phyloP scores from a whole-genome alignment of 2,113 vertebrate species.

The Eleginops maclovinus region DNA sequence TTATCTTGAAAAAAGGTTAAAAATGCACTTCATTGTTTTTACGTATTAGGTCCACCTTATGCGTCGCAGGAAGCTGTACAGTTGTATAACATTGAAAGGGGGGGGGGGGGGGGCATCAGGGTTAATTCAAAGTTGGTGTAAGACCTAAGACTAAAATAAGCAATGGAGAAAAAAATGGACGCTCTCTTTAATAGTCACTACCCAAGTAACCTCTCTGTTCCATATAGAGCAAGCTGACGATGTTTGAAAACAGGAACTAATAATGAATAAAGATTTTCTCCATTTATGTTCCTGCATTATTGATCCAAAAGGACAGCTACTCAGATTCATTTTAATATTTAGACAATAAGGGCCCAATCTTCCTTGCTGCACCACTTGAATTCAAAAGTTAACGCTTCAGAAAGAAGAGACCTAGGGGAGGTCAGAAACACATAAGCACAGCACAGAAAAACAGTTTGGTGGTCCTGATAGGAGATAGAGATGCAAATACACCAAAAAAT shows the following conservation, averaged over 20 bases:
- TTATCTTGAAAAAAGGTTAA: neutral
- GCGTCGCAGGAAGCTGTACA: too few relatives aligned
- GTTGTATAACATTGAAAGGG: neutral
- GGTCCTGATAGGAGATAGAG: neutral
- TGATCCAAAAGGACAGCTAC: conserved; percentile 3
- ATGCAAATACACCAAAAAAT: conserved; percentile 16
- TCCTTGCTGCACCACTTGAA: conserved; percentile 29
- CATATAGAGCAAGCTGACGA: neutral
- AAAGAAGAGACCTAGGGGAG: conserved; percentile 4
- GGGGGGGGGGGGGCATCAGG: neutral
- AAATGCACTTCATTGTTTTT: neutral
- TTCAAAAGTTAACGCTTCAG: conserved; percentile 12
- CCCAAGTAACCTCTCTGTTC: neutral
- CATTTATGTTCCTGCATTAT: neutral
- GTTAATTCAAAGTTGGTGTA: neutral
- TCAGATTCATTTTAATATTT: neutral
- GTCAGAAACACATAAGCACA: conserved; percentile 13
- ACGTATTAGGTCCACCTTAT: neutral
- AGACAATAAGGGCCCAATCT: neutral
- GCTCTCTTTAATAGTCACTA: neutral
- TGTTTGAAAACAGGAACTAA: neutral
- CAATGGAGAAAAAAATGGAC: too few relatives aligned
- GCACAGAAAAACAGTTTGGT: conserved; percentile 22
- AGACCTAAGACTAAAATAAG: neutral
- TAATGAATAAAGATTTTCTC: neutral